phyloP scores from a whole-genome alignment of 2,888 invertebrate genomes.

The Allolobophora icterica region DNA sequence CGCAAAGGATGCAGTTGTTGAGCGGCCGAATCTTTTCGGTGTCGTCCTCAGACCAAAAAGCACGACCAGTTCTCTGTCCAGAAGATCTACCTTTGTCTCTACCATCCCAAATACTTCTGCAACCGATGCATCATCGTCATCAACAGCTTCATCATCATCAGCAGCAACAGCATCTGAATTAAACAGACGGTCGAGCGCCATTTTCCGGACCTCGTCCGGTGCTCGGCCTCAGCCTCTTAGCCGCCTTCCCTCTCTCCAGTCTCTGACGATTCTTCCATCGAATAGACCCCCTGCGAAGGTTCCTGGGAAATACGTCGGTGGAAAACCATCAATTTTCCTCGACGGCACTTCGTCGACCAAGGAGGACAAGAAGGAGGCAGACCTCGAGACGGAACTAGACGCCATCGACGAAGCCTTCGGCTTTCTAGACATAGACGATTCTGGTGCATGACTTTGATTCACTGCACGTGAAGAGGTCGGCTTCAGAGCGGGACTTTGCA shows the following conservation, averaged over 20 bases:
- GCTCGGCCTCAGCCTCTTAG: neutral
- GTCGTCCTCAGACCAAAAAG: neutral
- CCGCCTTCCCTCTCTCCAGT: neutral
- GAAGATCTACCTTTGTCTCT: neutral
- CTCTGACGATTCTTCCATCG: constrained; percentile 5
- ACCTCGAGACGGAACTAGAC: neutral
- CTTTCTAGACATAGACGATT: constrained; percentile 9
- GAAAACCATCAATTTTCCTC: neutral
- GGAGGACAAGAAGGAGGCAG: neutral
- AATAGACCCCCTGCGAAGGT: neutral
- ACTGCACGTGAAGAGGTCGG: neutral
- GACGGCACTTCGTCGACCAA: neutral
- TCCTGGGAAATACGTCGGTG: neutral
- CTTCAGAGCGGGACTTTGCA: neutral
- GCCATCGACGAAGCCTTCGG: neutral
- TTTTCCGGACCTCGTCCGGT: neutral
- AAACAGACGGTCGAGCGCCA: neutral
- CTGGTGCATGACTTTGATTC: neutral
- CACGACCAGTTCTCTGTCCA: neutral
- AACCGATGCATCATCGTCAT: neutral
- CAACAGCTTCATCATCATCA: neutral
- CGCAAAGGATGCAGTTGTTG: neutral
- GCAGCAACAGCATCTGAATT: neutral
- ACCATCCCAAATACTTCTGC: neutral
- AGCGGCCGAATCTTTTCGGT: neutral